These are phyloP conservation scores for Phalacrocorax brasilianus DNA, from an alignment of 2,113 vertebrate species.

Conservation along the genomic window DNA sequence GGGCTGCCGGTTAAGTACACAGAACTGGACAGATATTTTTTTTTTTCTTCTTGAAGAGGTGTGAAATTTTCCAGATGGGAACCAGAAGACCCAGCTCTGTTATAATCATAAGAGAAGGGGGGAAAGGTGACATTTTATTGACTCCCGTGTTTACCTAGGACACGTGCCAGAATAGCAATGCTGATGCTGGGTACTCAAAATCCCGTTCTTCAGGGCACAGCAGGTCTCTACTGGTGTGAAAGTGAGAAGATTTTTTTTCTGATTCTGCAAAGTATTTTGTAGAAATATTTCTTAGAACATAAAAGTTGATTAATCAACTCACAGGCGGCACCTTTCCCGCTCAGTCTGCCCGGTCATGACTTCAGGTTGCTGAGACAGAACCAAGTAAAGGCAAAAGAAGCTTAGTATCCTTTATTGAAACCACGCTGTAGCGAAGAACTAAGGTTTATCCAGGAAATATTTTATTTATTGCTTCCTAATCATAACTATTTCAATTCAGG, in stretches of 20 bases:
- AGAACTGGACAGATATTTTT: not conserved
- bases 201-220: not conserved
- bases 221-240: not conserved
- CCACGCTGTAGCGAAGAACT: not conserved
- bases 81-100: not conserved
- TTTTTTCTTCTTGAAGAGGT: not conserved
- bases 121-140: not conserved
- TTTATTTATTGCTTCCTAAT: conserved; percentile 3
- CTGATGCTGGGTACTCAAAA: not conserved
- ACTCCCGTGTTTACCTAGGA: not conserved
- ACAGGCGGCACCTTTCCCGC: conserved; percentile 1
- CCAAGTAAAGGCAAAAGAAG: conserved; percentile 24
- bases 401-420: not conserved
- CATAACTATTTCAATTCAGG: not conserved
- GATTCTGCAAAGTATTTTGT: not conserved
- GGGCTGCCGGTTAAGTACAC: not conserved
- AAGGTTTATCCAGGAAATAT: not conserved
- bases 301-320: conserved; percentile 19
- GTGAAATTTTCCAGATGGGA: conserved; percentile 13
- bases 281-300: not conserved
- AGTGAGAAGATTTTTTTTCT: not conserved
- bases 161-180: not conserved
- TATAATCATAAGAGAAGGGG: not conserved
- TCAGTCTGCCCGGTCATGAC: not conserved
- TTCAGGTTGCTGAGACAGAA: conserved; percentile 19